These are phyloP conservation scores for Phalacrocorax aristotelis DNA, from an alignment of 2,113 vertebrate genomes.

Conservation along the genomic window DNA sequence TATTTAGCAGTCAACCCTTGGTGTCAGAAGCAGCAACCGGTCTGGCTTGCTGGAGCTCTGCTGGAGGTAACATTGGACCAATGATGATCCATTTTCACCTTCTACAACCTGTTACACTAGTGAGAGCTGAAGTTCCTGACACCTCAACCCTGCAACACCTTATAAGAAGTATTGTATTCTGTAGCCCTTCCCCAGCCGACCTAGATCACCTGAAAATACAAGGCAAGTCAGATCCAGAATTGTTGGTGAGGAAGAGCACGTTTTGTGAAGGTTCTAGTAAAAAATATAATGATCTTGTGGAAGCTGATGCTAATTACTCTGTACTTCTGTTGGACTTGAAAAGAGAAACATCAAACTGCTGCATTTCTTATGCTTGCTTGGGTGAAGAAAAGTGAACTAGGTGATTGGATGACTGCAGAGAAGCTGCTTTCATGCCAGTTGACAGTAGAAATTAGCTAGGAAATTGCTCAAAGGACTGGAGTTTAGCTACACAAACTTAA, in stretches of 20 bases:
- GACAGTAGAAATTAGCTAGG: constrained; percentile 36
- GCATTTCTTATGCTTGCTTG: not conserved
- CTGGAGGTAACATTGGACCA: not conserved
- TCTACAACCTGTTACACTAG: not conserved
- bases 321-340: not conserved
- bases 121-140: not conserved
- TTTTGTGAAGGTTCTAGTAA: not conserved
- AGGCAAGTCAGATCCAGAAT: not conserved
- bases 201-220: not conserved
- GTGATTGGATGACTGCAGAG: not conserved
- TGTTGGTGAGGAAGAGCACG: not conserved
- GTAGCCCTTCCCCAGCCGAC: not conserved
- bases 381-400: constrained; percentile 26
- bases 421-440: constrained; percentile 37
- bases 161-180: not conserved
- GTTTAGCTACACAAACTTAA: constrained; percentile 72
- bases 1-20: not conserved
- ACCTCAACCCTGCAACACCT: not conserved
- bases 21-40: not conserved
- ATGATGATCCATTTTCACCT: not conserved
- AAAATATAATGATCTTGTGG: constrained; percentile 7
- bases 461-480: constrained; percentile 62
- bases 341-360: not conserved
- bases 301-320: constrained; percentile 23
- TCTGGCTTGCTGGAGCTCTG: not conserved